These are phyloP conservation scores for Ptychadena robeensis DNA, from an alignment of 2,797 vertebrate species.

Conservation along the genomic window DNA sequence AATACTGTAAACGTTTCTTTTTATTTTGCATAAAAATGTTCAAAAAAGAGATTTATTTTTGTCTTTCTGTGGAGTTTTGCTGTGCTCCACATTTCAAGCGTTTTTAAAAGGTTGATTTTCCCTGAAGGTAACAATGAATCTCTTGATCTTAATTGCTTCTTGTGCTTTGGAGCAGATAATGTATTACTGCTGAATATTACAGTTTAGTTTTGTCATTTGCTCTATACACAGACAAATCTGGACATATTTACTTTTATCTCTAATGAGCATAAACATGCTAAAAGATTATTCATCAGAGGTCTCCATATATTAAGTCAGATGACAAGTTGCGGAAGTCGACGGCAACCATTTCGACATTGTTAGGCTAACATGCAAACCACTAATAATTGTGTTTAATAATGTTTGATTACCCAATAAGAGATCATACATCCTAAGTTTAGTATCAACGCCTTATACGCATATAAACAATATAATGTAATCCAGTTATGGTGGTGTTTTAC, in stretches of 20 bases:
- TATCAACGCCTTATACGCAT: neutral
- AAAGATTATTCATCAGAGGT: conserved; percentile 33
- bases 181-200: conserved; percentile 62
- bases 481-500: too few relatives aligned
- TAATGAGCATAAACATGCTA: conserved; percentile 48
- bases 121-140: conserved; percentile 64
- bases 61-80: conserved; percentile 56
- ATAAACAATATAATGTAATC: too few relatives aligned
- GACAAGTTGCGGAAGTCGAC: neutral
- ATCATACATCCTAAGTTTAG: too few relatives aligned
- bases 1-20: conserved; percentile 28
- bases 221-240: conserved; percentile 46
- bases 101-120: conserved; percentile 60
- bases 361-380: neutral
- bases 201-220: conserved; percentile 55
- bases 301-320: conserved; percentile 2
- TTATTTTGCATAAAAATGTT: conserved; percentile 12
- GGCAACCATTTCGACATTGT: neutral
- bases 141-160: conserved; percentile 64
- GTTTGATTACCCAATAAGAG: too few relatives aligned
- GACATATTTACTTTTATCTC: conserved; percentile 54
- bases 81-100: conserved; percentile 59
- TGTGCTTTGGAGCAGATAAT: conserved; percentile 54
- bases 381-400: neutral
- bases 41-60: conserved; percentile 35